phyloP scores from a whole-genome alignment of 1,140 invertebrate species.

The Holotrichia oblita region DNA sequence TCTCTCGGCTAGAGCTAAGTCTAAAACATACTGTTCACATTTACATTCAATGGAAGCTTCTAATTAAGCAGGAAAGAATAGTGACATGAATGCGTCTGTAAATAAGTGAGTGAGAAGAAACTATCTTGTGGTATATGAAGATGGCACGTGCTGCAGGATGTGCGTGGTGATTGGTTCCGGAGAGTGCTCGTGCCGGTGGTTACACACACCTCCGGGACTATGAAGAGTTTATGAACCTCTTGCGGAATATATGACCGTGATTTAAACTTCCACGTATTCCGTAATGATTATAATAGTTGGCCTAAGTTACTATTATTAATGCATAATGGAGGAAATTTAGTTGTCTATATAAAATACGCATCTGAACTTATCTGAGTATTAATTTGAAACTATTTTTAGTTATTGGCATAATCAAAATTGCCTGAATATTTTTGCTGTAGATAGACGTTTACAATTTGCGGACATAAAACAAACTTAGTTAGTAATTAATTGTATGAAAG shows the following conservation, averaged over 20 bases:
- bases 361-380: too few species aligned
- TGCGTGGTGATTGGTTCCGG: conserved; percentile 59
- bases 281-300: conserved; percentile 28
- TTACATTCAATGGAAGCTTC: conserved; percentile 34
- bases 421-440: too few species aligned
- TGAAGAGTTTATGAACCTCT: conserved; percentile 58
- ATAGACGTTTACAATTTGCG: too few species aligned
- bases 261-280: conserved; percentile 33
- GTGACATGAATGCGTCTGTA: conserved; percentile 1
- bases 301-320: not conserved
- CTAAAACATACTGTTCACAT: conserved; percentile 25
- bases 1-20: not conserved
- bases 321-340: not conserved
- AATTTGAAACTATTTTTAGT: too few species aligned
- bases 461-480: too few species aligned
- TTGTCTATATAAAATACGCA: not conserved
- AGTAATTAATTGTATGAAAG: too few species aligned
- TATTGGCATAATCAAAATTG: too few species aligned
- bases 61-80: conserved; percentile 31
- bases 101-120: conserved; percentile 15
- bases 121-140: conserved; percentile 43
- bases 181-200: conserved; percentile 58
- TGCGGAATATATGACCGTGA: conserved; percentile 40
- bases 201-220: conserved; percentile 58
- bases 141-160: conserved; percentile 58